A percentile compares a stretch with the other conserved stretches of the same genome.
Evolutionary conservation across 2,888 invertebrate genomes (phyloP).

Genomic region (Patella caerulea): DNA sequence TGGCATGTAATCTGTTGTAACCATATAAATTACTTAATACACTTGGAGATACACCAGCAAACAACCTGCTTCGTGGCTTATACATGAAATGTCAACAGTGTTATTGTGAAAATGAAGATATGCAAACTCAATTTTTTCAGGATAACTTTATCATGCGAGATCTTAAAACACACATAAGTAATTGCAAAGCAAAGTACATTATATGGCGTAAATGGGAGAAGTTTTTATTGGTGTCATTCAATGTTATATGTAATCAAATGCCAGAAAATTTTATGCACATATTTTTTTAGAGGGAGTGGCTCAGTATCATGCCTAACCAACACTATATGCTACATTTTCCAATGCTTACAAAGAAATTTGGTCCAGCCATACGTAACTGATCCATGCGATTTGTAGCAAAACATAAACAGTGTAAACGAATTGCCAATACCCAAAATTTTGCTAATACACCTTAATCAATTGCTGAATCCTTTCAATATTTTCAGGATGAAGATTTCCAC

Average conservation of each 20-base stretch:
- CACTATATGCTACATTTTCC: neutral
- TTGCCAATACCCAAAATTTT: neutral
- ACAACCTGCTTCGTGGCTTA: neutral
- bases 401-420: neutral
- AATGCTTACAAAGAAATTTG: neutral
- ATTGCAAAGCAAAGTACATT: neutral
- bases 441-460: neutral
- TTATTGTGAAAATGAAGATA: neutral
- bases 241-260: neutral
- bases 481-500: neutral
- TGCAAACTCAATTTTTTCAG: neutral
- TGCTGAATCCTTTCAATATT: neutral
- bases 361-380: too few species aligned
- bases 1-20: neutral
- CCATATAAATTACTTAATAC: neutral
- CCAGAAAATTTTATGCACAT: neutral
- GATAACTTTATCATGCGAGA: neutral
- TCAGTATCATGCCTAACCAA: neutral
- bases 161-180: neutral
- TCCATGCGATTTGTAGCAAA: constrained; percentile 2
- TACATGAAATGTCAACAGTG: neutral
- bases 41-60: neutral
- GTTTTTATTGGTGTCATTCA: neutral
- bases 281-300: neutral
- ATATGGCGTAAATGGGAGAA: neutral